A percentile compares a stretch with the other conserved stretches of the same genome.
These are phyloP conservation scores for Oncopodura yosiiana DNA, from an alignment of 1,140 invertebrate genomes.

Conservation along the genomic window DNA sequence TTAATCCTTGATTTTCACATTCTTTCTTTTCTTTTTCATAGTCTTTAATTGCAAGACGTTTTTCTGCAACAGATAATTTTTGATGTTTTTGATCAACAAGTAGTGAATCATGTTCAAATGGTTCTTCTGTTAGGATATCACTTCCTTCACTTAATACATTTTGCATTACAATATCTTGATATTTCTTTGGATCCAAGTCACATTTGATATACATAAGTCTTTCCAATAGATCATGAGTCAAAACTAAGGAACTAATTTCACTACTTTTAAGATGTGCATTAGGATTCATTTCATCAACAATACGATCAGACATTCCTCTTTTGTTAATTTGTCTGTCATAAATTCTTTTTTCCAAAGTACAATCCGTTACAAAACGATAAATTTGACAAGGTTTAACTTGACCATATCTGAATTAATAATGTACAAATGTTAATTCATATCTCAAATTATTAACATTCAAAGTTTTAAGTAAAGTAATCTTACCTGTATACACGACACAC, in stretches of 20 bases:
- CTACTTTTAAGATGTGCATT: constrained; percentile 89
- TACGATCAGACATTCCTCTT: constrained; percentile 90
- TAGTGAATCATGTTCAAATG: constrained; percentile 94
- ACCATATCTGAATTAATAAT: constrained; percentile 57
- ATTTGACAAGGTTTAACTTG: constrained; percentile 90
- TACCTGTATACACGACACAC: background rate
- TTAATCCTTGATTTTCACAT: constrained; percentile 45
- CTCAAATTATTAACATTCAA: background rate
- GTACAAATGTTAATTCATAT: constrained; percentile 7
- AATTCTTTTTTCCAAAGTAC: constrained; percentile 93
- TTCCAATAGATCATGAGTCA: constrained; percentile 26
- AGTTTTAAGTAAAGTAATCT: background rate
- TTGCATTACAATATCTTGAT: constrained; percentile 70
- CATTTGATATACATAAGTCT: constrained; percentile 4
- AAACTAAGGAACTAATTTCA: constrained; percentile 70
- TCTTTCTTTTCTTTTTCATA: constrained; percentile 92
- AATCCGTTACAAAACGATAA: constrained; percentile 92
- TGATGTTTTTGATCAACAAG: constrained; percentile 92
- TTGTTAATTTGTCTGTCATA: constrained; percentile 98
- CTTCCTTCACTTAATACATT: constrained; percentile 58
- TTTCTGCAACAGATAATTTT: constrained; percentile 88
- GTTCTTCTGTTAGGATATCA: constrained; percentile 67
- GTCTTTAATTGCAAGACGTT: constrained; percentile 79
- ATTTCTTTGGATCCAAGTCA: constrained; percentile 44
- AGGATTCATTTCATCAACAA: constrained; percentile 95